A percentile compares a stretch with the other conserved stretches of the same genome.
Evolutionary conservation across 1,140 invertebrate species (phyloP).

Genomic region (Drosophila pseudoobscura): DNA sequence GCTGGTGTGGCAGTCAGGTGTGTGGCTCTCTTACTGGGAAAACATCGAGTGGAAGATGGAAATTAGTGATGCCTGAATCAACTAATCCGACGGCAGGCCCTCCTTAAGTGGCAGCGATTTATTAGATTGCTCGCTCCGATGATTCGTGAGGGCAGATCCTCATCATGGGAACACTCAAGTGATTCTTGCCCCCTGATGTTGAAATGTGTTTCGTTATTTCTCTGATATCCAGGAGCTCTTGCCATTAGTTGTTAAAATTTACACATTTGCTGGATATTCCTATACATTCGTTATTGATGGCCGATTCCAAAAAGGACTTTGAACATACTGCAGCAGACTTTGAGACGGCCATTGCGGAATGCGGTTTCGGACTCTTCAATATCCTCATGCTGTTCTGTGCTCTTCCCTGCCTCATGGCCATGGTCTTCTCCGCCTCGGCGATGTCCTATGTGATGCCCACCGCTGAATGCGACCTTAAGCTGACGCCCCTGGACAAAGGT

Average conservation of each 20-base stretch:
- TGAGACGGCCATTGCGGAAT: slow-evolving; percentile 85
- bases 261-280: too few relatives aligned
- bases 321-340: slow-evolving; percentile 83
- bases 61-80: slow-evolving; percentile 34
- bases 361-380: slow-evolving; percentile 88
- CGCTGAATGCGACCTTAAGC: slow-evolving; percentile 88
- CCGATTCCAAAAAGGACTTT: slow-evolving; percentile 1
- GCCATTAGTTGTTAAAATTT: too few relatives aligned
- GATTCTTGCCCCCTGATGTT: background rate
- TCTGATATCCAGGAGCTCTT: background rate
- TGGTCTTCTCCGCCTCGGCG: slow-evolving; percentile 87
- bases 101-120: slow-evolving; percentile 14
- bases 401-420: slow-evolving; percentile 86
- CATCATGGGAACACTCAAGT: slow-evolving; percentile 3
- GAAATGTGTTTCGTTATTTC: background rate
- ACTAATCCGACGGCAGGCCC: background rate
- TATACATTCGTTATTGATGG: slow-evolving; percentile 23
- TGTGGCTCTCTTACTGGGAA: slow-evolving; percentile 1
- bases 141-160: background rate
- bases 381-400: slow-evolving; percentile 85
- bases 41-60: background rate
- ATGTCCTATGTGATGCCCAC: slow-evolving; percentile 88
- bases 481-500: slow-evolving; percentile 87
- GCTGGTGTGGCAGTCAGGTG: background rate
- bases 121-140: slow-evolving; percentile 14